These are phyloP conservation scores for Nematostella vectensis DNA, from an alignment of 92 coral and sea anemone genomes.

Conservation along the genomic window DNA sequence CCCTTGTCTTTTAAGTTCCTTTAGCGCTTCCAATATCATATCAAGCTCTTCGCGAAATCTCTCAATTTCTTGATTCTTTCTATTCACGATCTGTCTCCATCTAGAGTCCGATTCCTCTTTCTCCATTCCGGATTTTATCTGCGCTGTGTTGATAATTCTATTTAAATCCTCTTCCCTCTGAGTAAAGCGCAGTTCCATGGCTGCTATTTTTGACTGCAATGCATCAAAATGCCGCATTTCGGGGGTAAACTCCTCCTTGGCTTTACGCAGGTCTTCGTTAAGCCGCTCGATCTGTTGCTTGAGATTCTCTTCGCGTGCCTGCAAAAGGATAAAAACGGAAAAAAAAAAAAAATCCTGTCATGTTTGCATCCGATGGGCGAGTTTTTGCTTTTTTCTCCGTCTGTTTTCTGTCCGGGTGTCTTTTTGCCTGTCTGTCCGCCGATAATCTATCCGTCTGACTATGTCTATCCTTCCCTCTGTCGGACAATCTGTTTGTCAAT, in stretches of 20 bases:
- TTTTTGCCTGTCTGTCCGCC: no score
- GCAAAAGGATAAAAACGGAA: conserved; percentile 2
- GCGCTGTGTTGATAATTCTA: conserved; percentile 64
- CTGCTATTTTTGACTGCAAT: conserved; percentile 69
- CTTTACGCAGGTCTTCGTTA: conserved; percentile 53
- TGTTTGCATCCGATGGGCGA: background rate
- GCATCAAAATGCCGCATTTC: conserved; percentile 93
- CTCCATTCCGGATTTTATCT: conserved; percentile 68
- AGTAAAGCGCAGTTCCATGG: conserved; percentile 70
- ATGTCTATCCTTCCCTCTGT: no score
- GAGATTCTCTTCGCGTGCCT: conserved; percentile 80
- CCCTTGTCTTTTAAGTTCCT: conserved; percentile 85
- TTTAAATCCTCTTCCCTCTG: conserved; percentile 81
- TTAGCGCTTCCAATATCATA: conserved; percentile 71
- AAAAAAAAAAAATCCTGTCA: background rate
- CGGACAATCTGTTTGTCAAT: no score
- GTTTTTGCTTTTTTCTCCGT: background rate
- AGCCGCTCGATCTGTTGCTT: conserved; percentile 74
- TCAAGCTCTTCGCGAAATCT: conserved; percentile 82
- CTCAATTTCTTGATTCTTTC: conserved; percentile 91
- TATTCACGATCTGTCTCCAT: conserved; percentile 63
- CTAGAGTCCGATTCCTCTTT: conserved; percentile 73
- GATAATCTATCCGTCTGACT: no score
- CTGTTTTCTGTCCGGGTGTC: no score
- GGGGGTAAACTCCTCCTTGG: conserved; percentile 76